phyloP scores from a whole-genome alignment of 2,113 vertebrate genomes.

The Plestiodon gilberti region DNA sequence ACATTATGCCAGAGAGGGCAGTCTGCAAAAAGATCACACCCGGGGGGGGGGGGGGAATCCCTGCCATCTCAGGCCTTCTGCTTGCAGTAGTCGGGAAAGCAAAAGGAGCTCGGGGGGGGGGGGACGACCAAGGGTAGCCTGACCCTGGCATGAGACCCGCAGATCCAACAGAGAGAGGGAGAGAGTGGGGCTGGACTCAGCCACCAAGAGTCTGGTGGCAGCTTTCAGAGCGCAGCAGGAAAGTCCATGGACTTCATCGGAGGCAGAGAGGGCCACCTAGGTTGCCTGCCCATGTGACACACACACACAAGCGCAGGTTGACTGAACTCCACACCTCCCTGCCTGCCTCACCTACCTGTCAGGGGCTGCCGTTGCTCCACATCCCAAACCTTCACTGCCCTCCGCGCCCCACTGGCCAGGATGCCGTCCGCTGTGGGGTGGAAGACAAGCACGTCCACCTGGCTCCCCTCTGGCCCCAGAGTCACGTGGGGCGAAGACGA shows the following conservation, averaged over 20 bases:
- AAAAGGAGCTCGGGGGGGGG: background rate
- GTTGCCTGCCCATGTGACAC: no score
- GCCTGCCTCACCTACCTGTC: conserved; percentile 79
- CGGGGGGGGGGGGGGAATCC: no score
- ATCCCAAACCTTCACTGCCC: conserved; percentile 84
- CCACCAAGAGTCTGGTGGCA: no score
- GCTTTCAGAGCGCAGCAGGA: no score
- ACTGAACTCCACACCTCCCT: no score
- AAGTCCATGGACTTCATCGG: no score
- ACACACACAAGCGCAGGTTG: no score
- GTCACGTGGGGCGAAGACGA: conserved; percentile 69
- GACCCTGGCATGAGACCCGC: background rate
- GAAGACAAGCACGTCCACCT: conserved; percentile 83
- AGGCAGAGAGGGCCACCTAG: no score
- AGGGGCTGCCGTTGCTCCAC: conserved; percentile 74
- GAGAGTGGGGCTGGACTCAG: no score
- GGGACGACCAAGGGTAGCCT: no score
- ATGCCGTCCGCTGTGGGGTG: conserved; percentile 85
- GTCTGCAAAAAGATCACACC: no score
- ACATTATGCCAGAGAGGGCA: background rate
- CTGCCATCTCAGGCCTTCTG: background rate
- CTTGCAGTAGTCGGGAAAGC: background rate
- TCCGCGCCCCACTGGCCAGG: conserved; percentile 76
- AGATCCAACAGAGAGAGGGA: no score
- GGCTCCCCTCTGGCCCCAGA: conserved; percentile 69